These are phyloP conservation scores for Bicyclus anynana DNA, from an alignment of 1,140 invertebrate species.

Conservation along the genomic window DNA sequence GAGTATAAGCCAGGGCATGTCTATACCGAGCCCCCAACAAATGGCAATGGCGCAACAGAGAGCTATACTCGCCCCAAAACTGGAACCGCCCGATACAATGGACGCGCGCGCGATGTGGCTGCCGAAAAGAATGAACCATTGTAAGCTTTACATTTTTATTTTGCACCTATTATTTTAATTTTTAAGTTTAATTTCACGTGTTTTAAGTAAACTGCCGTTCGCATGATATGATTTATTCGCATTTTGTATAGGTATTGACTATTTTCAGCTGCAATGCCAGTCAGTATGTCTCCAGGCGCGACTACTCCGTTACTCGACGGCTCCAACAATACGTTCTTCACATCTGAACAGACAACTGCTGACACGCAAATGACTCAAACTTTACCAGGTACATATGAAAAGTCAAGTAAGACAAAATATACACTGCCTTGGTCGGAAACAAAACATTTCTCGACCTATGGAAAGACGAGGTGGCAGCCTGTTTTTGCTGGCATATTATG, in stretches of 20 bases:
- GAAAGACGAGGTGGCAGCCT: too few species aligned
- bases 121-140: conserved; percentile 79
- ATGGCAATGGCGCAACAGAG: conserved; percentile 64
- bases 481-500: too few species aligned
- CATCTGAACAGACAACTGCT: conserved; percentile 52
- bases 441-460: too few species aligned
- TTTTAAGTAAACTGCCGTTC: background rate
- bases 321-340: conserved; percentile 55
- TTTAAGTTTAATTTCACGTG: conserved; percentile 21
- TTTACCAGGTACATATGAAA: conserved; percentile 43
- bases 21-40: conserved; percentile 58
- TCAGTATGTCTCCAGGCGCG: conserved; percentile 63
- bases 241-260: conserved; percentile 19
- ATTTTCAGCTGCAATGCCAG: conserved; percentile 65
- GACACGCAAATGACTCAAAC: conserved; percentile 65
- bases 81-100: conserved; percentile 73
- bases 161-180: conserved; percentile 62
- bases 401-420: too few species aligned
- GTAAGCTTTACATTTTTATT: conserved; percentile 80
- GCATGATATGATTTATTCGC: background rate
- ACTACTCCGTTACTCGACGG: conserved; percentile 62
- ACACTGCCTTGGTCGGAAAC: too few species aligned
- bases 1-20: conserved; percentile 59
- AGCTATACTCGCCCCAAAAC: conserved; percentile 55
- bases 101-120: conserved; percentile 77